A percentile compares a stretch with the other conserved stretches of the same genome.
Evolutionary conservation across 2,113 vertebrate species (phyloP).

Genomic region (Bolborhynchus lineola): DNA sequence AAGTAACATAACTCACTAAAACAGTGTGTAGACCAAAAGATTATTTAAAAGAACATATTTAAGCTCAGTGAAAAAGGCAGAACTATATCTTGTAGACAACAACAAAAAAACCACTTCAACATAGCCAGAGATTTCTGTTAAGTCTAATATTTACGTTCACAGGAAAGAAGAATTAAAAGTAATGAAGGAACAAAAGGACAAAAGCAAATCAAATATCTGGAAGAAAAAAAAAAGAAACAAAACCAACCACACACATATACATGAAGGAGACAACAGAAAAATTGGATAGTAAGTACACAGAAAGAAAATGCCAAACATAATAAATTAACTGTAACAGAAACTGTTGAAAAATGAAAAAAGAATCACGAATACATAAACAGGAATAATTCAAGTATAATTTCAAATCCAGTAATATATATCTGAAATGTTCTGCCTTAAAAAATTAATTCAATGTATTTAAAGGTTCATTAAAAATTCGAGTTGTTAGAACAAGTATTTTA

Average conservation of each 20-base stretch:
- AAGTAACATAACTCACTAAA: not conserved
- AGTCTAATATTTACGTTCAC: not conserved
- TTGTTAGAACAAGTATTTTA: not conserved
- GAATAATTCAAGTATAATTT: not conserved
- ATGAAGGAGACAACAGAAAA: not conserved
- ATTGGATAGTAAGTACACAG: fast-evolving
- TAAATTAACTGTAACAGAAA: not conserved
- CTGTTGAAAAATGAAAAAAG: not conserved
- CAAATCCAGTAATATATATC: not conserved
- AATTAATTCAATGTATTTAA: not conserved
- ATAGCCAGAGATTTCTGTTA: not conserved
- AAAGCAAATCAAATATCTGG: not conserved
- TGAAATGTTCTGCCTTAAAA: not conserved
- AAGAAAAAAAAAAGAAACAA: not conserved
- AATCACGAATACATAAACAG: fast-evolving
- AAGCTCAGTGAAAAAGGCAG: not conserved
- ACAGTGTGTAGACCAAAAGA: not conserved
- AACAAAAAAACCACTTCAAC: not conserved
- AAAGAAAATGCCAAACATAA: not conserved
- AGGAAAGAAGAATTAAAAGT: not conserved
- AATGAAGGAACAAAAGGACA: not conserved
- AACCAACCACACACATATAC: fast-evolving
- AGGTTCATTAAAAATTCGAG: not conserved
- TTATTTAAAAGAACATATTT: not conserved
- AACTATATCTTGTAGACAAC: not conserved